Evolutionary conservation across 2,888 invertebrate species (phyloP).

Genomic region (Caenorhabditis angaria): DNA sequence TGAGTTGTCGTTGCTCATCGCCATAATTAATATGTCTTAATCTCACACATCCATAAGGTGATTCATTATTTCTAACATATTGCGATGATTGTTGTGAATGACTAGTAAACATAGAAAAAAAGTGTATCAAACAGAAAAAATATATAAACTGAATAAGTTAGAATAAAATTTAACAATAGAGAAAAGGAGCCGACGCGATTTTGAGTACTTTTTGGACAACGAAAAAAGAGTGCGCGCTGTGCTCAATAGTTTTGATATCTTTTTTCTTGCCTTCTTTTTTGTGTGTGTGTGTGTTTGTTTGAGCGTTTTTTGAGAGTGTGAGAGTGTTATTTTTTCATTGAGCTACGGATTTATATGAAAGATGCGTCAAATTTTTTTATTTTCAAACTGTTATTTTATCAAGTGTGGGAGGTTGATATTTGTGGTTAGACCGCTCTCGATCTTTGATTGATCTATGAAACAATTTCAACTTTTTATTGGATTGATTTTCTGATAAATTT

Average conservation of each 20-base stretch:
- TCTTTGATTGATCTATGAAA: neutral
- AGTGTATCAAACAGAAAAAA: neutral
- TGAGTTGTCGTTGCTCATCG: slow-evolving; percentile 28
- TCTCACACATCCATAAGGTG: slow-evolving; percentile 37
- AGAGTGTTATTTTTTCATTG: neutral
- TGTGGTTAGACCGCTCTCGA: neutral
- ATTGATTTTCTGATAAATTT: too few relatives aligned
- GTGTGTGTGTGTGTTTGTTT: neutral
- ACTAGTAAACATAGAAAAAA: neutral
- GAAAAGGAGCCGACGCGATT: slow-evolving; percentile 4
- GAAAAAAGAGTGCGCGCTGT: neutral
- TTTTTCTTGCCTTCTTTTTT: neutral
- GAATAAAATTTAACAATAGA: neutral
- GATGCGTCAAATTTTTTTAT: neutral
- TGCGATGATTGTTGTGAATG: slow-evolving; percentile 1
- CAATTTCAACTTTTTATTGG: too few relatives aligned
- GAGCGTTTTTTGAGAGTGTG: neutral
- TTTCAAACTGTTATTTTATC: neutral
- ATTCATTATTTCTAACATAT: slow-evolving; percentile 24
- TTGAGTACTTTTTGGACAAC: slow-evolving; percentile 1
- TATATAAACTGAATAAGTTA: neutral
- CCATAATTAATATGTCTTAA: slow-evolving; percentile 37
- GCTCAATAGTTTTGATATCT: slow-evolving; percentile 1
- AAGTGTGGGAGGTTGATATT: slow-evolving; percentile 1
- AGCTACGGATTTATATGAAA: too few relatives aligned